Evolutionary conservation across 2,797 vertebrate genomes (phyloP).

Genomic region (Premnoplex brunnescens): DNA sequence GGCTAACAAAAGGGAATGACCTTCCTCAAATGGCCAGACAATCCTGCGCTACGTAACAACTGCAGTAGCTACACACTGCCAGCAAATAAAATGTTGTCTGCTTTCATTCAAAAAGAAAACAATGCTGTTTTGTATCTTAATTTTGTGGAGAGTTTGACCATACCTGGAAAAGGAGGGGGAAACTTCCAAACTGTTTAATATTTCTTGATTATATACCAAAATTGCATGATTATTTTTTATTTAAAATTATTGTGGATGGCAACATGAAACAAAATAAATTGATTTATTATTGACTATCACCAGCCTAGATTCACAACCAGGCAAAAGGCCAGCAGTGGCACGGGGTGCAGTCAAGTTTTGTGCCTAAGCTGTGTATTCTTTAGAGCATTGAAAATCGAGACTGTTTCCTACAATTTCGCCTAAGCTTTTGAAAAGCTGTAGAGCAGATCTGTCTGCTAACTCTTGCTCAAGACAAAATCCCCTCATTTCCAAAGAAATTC

Average conservation of each 20-base stretch:
- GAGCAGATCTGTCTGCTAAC: neutral
- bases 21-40: neutral
- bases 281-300: neutral
- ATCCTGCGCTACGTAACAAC: neutral
- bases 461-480: neutral
- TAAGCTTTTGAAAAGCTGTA: neutral
- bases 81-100: neutral
- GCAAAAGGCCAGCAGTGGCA: neutral
- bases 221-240: neutral
- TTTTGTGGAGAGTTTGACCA: neutral
- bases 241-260: neutral
- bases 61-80: neutral
- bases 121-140: neutral
- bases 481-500: neutral
- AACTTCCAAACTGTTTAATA: neutral
- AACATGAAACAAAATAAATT: neutral
- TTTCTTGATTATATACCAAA: neutral
- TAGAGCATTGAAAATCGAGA: neutral
- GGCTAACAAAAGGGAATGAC: neutral
- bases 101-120: neutral
- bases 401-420: neutral
- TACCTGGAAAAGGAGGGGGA: neutral
- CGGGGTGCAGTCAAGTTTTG: neutral
- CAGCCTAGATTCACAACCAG: neutral
- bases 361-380: neutral